Conservation (phyloP, 2,797 vertebrate genomes). For the Pseudochaenichthys georgianus region DNA sequence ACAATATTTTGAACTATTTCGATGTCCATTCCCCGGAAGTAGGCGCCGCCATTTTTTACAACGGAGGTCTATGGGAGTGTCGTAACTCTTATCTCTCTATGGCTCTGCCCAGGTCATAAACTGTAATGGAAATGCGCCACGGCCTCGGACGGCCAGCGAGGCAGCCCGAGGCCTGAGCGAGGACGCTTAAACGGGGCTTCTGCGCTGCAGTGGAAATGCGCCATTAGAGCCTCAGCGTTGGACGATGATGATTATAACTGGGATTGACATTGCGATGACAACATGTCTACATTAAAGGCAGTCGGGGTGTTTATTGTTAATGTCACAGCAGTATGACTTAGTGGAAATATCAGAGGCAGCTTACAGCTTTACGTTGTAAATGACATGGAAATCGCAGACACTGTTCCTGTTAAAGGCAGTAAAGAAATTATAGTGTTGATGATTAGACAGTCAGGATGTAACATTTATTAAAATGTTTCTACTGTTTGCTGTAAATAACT, state of each 20-base stretch:
- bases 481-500: not conserved
- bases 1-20: too few species aligned
- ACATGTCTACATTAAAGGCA: not conserved
- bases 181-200: too few species aligned
- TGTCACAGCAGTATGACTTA: not conserved
- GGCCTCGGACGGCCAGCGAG: too few species aligned
- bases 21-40: too few species aligned
- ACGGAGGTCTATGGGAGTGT: too few species aligned
- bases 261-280: not conserved
- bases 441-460: not conserved
- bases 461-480: conserved; percentile 1
- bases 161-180: too few species aligned
- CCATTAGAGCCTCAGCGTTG: not conserved
- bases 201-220: too few species aligned
- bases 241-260: conserved; percentile 10
- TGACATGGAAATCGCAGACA: not conserved
- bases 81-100: too few species aligned
- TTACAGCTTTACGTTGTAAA: not conserved
- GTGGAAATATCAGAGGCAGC: not conserved
- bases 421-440: not conserved
- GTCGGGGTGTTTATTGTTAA: not conserved
- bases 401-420: not conserved
- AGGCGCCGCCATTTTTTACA: too few species aligned
- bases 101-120: too few species aligned
- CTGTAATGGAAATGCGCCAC: too few species aligned